Conservation (phyloP, 2,888 invertebrate genomes). For the Tachina fera region DNA sequence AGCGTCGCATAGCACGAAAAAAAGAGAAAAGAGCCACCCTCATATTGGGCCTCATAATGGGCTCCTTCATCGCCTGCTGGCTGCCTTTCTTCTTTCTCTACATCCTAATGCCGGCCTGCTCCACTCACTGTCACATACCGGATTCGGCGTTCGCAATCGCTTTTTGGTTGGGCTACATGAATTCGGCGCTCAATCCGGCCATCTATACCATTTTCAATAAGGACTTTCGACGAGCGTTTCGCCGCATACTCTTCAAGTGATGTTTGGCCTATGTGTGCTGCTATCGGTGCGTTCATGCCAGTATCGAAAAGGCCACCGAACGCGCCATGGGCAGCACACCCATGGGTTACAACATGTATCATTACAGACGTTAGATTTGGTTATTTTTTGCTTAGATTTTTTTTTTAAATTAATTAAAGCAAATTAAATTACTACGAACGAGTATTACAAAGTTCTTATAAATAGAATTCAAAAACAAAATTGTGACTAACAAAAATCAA, state of each 20-base stretch:
- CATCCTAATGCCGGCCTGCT: conserved; percentile 92
- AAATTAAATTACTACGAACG: not conserved
- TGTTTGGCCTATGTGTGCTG: conserved; percentile 93
- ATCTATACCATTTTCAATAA: conserved; percentile 99
- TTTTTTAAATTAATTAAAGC: conserved; percentile 37
- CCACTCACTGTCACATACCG: conserved; percentile 88
- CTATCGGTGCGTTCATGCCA: conserved; percentile 87
- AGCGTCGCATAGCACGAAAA: conserved; percentile 95
- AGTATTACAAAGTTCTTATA: not conserved
- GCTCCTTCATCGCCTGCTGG: conserved; percentile 99
- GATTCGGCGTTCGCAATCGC: conserved; percentile 94
- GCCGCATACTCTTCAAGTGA: conserved; percentile 98
- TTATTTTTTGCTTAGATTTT: conserved; percentile 72
- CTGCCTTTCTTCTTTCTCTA: conserved; percentile 98
- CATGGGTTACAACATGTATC: conserved; percentile 83
- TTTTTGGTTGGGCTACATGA: conserved; percentile 99
- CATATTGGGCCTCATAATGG: conserved; percentile 98
- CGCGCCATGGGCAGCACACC: conserved; percentile 84
- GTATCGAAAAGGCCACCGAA: conserved; percentile 83
- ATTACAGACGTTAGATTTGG: conserved; percentile 82
- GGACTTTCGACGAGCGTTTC: conserved; percentile 97
- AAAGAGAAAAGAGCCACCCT: conserved; percentile 98
- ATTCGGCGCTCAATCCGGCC: conserved; percentile 97
- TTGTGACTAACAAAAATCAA: not conserved
- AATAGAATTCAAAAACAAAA: not conserved